Evolutionary conservation across 2,888 invertebrate species (phyloP).

Genomic region (Amphipyra tragopoginis): DNA sequence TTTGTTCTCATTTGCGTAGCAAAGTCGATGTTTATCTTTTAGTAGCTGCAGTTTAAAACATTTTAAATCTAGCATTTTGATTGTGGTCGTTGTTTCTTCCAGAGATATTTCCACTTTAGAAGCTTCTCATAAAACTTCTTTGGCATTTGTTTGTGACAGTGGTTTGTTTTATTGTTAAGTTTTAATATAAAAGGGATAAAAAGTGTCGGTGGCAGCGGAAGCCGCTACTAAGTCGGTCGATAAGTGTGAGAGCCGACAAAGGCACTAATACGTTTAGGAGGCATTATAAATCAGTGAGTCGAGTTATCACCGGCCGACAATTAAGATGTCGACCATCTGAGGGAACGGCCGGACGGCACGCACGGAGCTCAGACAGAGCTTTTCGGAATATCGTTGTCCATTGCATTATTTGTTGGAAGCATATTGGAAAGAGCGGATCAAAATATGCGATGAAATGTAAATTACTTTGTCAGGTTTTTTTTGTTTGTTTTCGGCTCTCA

Average conservation of each 20-base stretch:
- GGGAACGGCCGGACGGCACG: constrained; percentile 57
- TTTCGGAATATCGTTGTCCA: constrained; percentile 39
- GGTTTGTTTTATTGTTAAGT: constrained; percentile 62
- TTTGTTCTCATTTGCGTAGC: constrained; percentile 35
- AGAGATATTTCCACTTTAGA: constrained; percentile 33
- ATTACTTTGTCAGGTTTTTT: constrained; percentile 16
- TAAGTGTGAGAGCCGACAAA: constrained; percentile 85
- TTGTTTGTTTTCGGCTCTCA: constrained; percentile 28
- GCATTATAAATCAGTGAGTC: constrained; percentile 85
- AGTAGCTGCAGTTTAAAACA: constrained; percentile 36
- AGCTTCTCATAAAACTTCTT: constrained; percentile 38
- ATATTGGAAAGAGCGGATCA: neutral
- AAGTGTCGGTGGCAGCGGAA: constrained; percentile 75
- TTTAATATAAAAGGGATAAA: constrained; percentile 64
- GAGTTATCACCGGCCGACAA: constrained; percentile 82
- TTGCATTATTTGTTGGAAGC: constrained; percentile 13
- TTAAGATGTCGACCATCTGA: constrained; percentile 80
- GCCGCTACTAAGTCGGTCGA: constrained; percentile 73
- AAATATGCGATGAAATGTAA: constrained; percentile 21
- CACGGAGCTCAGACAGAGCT: constrained; percentile 27
- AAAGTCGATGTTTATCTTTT: constrained; percentile 42
- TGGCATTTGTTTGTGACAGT: constrained; percentile 56
- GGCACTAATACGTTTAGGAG: constrained; percentile 80
- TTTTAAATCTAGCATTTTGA: constrained; percentile 31
- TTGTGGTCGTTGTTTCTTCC: constrained; percentile 19